These are phyloP conservation scores for Phyllotreta striolata DNA, from an alignment of 2,888 invertebrate genomes.

Conservation along the genomic window DNA sequence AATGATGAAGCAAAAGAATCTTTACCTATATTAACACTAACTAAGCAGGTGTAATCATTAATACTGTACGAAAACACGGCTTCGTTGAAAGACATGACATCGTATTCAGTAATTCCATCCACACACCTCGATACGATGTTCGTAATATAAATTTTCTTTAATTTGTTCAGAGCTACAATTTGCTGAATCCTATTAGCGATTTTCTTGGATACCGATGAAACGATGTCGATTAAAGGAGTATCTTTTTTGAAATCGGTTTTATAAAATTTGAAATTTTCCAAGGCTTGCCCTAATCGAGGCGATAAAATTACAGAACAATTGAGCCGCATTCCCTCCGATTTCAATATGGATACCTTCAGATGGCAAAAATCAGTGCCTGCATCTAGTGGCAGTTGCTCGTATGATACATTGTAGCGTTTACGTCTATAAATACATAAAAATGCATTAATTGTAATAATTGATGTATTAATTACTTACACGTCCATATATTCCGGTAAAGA, in stretches of 20 bases:
- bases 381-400: conserved; percentile 37
- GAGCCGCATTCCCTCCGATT: conserved; percentile 57
- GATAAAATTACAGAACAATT: conserved; percentile 63
- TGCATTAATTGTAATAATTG: conserved; percentile 1
- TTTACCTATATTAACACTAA: conserved; percentile 66
- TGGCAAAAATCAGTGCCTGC: conserved; percentile 50
- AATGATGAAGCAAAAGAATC: conserved; percentile 1
- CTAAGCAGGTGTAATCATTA: conserved; percentile 68
- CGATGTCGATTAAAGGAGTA: conserved; percentile 65
- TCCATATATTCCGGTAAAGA: conserved; percentile 65
- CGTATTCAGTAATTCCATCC: conserved; percentile 63
- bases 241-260: conserved; percentile 62
- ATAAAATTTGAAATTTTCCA: conserved; percentile 60
- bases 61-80: conserved; percentile 70
- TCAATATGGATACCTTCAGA: conserved; percentile 50
- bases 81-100: conserved; percentile 59
- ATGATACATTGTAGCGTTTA: conserved; percentile 28
- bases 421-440: conserved; percentile 10
- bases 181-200: conserved; percentile 64
- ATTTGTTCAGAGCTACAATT: conserved; percentile 55
- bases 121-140: conserved; percentile 60
- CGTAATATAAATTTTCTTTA: conserved; percentile 62
- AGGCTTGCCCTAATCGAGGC: conserved; percentile 62
- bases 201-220: conserved; percentile 64
- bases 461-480: conserved; percentile 43